phyloP scores from a whole-genome alignment of 2,113 vertebrate species.

The Atrichornis clamosus region DNA sequence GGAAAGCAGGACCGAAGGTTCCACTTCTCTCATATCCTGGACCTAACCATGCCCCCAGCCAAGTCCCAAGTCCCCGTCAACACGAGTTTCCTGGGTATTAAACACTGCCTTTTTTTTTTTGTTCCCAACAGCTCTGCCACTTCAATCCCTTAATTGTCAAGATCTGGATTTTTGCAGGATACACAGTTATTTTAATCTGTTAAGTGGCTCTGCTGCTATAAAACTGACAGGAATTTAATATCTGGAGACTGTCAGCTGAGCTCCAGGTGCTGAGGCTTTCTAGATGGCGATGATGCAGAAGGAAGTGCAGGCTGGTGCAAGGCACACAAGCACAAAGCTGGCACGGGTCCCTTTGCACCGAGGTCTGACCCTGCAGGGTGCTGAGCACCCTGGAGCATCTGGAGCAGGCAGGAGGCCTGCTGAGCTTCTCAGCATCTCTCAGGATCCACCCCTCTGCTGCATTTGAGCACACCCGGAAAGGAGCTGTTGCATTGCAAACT shows the following conservation, averaged over 20 bases:
- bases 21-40: background rate
- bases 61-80: background rate
- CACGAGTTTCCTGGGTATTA: background rate
- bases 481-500: background rate
- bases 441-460: background rate
- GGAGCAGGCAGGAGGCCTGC: background rate
- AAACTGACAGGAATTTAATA: slow-evolving; percentile 48
- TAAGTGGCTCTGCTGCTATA: slow-evolving; percentile 54
- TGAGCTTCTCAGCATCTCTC: background rate
- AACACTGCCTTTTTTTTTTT: background rate
- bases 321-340: background rate
- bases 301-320: background rate
- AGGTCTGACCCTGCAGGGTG: background rate
- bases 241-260: slow-evolving; percentile 40
- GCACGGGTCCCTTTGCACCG: background rate
- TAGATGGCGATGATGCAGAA: background rate
- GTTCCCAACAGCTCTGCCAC: background rate
- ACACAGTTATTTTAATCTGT: slow-evolving; percentile 58
- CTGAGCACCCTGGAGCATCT: background rate
- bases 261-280: slow-evolving; percentile 32
- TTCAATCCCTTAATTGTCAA: slow-evolving; percentile 46
- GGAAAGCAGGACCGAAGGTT: background rate
- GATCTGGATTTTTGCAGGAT: slow-evolving; percentile 43
- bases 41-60: background rate
- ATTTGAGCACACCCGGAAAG: background rate